Base-by-base conservation (phyloP, 2,113 vertebrate genomes). In the Reinhardtius hippoglossoides region DNA sequence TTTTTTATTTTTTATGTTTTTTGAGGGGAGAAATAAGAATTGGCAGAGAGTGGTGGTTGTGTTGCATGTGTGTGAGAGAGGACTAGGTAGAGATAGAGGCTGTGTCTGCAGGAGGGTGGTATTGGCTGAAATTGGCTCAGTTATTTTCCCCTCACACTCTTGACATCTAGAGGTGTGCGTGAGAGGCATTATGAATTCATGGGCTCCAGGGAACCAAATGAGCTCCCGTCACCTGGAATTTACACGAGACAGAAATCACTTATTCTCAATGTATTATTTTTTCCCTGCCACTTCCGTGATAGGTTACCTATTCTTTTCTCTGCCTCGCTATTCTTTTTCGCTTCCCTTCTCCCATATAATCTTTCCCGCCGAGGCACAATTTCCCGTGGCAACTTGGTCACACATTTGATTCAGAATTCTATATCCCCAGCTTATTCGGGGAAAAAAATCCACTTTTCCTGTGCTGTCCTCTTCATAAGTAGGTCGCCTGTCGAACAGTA, bases 161-260 rank as follows among this genome's bases (percentile, higher is more conserved):
- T 74, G 80, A 88, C 82, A 80, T 75, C 60, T 74, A 27, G 74
- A 83, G 60, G 82, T 72, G 59, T 5, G n/a, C n/a, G 20, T 71
- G 75, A 88, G 80, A 74, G 70, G 62, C 75, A 88, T 92, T 90
- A 91, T 83, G 87, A 87, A 93, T 94, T 92, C 85, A 92, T 88
- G 57, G 76, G 81, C 71, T 88, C 81, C 40, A 10, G 78, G 83
- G 80, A 88, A 75, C 81, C 74, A 89, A 91, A 92, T 89, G 80
- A 90, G 85, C 81, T 80, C 67, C 80, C 63, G 81, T 92, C 81
- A 86, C 81, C 74, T 72, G 67, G 80, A 89, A 90, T 92, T 86
- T 88, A 86, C 91, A 83, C 71, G 35, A 81, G 71, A 80, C 87
- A 79, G 71, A 82, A 90, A 85, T 90, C 87, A 88, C 83, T 92